Percentiles rank a stretch among this genome's conserved stretches.
phyloP scores from a whole-genome alignment of 2,797 vertebrate species.

The Mionectes olivaceus region DNA sequence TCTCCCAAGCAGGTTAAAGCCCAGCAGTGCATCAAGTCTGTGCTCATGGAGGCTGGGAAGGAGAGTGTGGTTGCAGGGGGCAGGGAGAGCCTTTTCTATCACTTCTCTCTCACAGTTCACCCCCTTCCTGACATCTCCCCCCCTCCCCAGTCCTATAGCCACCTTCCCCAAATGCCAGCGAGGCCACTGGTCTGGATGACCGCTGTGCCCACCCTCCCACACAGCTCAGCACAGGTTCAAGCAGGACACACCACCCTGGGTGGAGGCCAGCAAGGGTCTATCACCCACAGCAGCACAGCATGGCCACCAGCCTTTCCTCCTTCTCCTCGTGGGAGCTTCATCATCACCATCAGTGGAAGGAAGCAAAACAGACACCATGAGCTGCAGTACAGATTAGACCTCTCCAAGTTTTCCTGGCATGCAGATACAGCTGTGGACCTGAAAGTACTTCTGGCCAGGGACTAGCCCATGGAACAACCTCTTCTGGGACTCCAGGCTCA shows the following conservation, averaged over 20 bases:
- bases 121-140: background rate
- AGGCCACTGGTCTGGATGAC: background rate
- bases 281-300: background rate
- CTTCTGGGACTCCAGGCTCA: background rate
- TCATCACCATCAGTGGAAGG: background rate
- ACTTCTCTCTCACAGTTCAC: background rate
- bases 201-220: fast-evolving
- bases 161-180: background rate
- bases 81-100: background rate
- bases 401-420: background rate
- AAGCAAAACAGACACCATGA: background rate
- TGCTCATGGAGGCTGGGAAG: background rate
- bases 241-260: background rate
- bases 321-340: background rate
- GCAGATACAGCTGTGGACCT: background rate
- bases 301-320: background rate
- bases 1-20: background rate
- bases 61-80: background rate
- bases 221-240: background rate
- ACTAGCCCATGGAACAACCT: background rate
- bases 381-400: background rate
- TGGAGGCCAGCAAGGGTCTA: background rate
- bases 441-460: background rate
- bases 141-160: background rate
- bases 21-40: background rate